These are phyloP conservation scores for Anarrhichthys ocellatus DNA, from an alignment of 2,113 vertebrate species.

Conservation along the genomic window DNA sequence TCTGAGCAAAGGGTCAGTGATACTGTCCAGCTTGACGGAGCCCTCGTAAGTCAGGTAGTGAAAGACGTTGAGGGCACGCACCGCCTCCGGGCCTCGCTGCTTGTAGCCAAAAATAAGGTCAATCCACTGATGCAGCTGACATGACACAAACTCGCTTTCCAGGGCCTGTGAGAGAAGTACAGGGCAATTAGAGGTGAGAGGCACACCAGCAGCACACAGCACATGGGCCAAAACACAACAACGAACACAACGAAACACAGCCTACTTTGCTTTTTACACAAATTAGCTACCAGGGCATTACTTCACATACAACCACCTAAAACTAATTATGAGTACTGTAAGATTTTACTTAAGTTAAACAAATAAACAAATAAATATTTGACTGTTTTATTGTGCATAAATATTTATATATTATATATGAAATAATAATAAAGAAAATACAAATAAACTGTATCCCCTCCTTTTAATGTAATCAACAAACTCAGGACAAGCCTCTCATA, in stretches of 20 bases:
- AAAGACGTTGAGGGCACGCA: conserved; percentile 96
- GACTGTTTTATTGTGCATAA: neutral
- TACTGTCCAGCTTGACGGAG: conserved; percentile 92
- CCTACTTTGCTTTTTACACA: conserved; percentile 7
- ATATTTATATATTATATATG: neutral
- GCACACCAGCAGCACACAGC: conserved; percentile 38
- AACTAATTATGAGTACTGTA: neutral
- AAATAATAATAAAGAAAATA: neutral
- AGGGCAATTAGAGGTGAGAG: conserved; percentile 78
- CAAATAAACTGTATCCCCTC: neutral
- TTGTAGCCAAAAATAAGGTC: conserved; percentile 99
- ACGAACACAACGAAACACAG: conserved; percentile 27
- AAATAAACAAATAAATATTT: neutral
- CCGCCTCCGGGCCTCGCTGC: conserved; percentile 96
- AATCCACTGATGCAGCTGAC: conserved; percentile 99
- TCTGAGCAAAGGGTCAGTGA: conserved; percentile 90
- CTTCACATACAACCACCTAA: conserved; percentile 5
- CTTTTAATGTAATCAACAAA: conserved; percentile 11
- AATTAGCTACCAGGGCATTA: conserved; percentile 3
- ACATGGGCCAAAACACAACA: conserved; percentile 35
- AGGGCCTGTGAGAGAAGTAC: conserved; percentile 88
- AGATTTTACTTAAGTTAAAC: neutral
- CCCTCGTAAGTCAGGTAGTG: conserved; percentile 97
- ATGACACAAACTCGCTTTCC: conserved; percentile 99
- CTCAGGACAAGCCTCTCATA: conserved; percentile 14